These are phyloP conservation scores for Anableps anableps DNA, from an alignment of 2,797 vertebrate species.

Conservation along the genomic window DNA sequence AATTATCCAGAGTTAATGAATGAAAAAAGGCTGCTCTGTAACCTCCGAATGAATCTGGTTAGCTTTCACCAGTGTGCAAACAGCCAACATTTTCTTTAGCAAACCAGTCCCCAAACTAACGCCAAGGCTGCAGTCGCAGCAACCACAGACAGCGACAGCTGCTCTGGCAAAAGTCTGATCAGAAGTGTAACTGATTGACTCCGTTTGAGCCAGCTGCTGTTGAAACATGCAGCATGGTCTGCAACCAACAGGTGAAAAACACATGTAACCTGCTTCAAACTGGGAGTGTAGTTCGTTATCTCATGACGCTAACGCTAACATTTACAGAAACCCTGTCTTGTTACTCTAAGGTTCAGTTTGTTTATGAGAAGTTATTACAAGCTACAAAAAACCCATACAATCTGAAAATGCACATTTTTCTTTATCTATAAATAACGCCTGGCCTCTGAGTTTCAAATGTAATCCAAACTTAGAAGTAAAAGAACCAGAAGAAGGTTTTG, in stretches of 20 bases:
- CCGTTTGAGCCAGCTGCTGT: neutral
- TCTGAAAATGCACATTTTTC: neutral
- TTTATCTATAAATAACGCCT: neutral
- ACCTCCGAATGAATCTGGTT: neutral
- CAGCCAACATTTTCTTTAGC: neutral
- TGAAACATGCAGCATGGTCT: neutral
- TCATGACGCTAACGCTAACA: neutral
- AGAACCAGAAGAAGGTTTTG: slow-evolving; percentile 6
- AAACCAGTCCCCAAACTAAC: neutral
- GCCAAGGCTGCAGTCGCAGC: neutral
- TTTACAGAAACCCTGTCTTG: neutral
- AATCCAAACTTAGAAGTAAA: slow-evolving; percentile 8
- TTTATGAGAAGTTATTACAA: neutral
- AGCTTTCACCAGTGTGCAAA: neutral
- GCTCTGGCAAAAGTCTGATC: slow-evolving; percentile 1
- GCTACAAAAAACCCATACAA: neutral
- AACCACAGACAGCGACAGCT: slow-evolving; percentile 1
- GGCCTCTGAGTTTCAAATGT: neutral
- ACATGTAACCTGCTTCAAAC: neutral
- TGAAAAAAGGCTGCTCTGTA: neutral
- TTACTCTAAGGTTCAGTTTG: neutral
- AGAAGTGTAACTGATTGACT: neutral
- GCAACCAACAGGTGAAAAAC: neutral
- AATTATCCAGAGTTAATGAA: neutral
- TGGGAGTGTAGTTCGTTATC: neutral